phyloP scores from a whole-genome alignment of 1,140 invertebrate genomes.

The Solenopsis invicta region DNA sequence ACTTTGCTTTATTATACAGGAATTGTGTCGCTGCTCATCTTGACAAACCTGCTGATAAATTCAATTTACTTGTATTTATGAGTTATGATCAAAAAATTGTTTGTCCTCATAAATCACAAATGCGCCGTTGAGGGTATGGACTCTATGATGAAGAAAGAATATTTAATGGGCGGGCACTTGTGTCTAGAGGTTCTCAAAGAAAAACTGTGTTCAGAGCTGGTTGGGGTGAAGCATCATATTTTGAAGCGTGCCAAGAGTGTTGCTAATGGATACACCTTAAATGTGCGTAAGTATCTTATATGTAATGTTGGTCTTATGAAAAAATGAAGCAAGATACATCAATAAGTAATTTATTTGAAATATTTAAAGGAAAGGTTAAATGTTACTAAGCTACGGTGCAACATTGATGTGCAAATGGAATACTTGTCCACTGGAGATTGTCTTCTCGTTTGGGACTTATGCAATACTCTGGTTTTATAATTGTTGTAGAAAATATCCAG shows the following conservation, averaged over 20 bases:
- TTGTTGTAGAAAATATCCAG: no score
- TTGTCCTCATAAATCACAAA: constrained; percentile 93
- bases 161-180: no score
- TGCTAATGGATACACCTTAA: constrained; percentile 77
- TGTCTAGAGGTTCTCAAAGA: no score
- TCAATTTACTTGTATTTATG: no score
- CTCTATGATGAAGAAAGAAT: no score
- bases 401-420: no score
- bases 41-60: constrained; percentile 91
- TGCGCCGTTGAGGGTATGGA: no score
- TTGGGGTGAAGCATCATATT: constrained; percentile 88
- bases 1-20: constrained; percentile 85
- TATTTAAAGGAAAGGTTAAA: constrained; percentile 87
- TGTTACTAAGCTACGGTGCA: constrained; percentile 86
- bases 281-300: no score
- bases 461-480: no score
- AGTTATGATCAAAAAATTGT: constrained; percentile 97
- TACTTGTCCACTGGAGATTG: no score
- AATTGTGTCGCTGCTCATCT: constrained; percentile 94
- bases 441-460: no score
- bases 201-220: no score
- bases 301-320: constrained; percentile 8
- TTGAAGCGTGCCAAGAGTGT: constrained; percentile 88
- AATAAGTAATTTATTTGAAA: constrained; percentile 9
- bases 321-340: constrained; percentile 56